Conservation (phyloP, 2,888 invertebrate genomes). For the Amiota communis region DNA sequence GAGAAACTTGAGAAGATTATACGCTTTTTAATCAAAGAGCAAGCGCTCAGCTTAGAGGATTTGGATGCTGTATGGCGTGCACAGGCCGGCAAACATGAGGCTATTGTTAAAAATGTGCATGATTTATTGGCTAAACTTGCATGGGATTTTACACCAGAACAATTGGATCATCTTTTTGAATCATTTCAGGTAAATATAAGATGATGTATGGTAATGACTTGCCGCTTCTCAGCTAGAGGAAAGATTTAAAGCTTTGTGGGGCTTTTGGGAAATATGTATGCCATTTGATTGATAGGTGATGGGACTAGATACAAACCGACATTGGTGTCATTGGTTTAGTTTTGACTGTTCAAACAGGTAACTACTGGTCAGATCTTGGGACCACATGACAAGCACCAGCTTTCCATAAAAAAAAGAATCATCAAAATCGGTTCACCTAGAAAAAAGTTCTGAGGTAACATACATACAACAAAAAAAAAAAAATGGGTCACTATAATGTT, state of each 20-base stretch:
- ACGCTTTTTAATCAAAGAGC: conserved; percentile 95
- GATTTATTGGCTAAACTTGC: conserved; percentile 96
- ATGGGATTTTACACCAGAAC: conserved; percentile 98
- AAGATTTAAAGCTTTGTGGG: too few relatives aligned
- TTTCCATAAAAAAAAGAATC: too few relatives aligned
- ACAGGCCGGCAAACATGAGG: conserved; percentile 97
- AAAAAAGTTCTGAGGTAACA: too few relatives aligned
- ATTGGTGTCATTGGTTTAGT: too few relatives aligned
- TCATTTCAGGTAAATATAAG: conserved; percentile 86
- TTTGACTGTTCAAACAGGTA: too few relatives aligned
- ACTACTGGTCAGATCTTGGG: too few relatives aligned
- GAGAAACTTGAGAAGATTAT: conserved; percentile 98
- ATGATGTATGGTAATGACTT: conserved; percentile 44
- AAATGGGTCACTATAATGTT: too few relatives aligned
- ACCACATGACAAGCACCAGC: too few relatives aligned
- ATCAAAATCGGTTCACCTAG: too few relatives aligned
- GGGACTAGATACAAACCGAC: too few relatives aligned
- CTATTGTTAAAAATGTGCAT: conserved; percentile 98
- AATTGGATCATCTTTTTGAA: conserved; percentile 96
- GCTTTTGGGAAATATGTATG: not conserved
- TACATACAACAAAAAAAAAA: too few relatives aligned
- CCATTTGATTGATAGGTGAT: not conserved
- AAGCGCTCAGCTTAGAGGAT: conserved; percentile 90
- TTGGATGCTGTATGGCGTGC: conserved; percentile 97
- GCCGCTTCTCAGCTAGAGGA: not conserved